These are phyloP conservation scores for Seira musarum DNA, from an alignment of 2,888 invertebrate genomes.

Conservation along the genomic window DNA sequence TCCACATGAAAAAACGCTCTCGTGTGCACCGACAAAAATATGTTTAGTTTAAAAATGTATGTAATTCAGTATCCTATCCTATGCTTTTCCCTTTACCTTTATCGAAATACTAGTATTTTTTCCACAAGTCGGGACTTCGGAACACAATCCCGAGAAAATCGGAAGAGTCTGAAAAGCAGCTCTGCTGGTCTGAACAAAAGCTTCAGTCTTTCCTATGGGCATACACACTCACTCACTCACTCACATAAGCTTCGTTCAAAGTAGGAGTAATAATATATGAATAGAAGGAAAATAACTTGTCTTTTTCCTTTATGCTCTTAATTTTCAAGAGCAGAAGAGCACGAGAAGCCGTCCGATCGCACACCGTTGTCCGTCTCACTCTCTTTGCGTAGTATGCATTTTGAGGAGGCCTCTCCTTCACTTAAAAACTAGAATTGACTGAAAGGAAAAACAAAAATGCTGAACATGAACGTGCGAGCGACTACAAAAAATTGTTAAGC, in stretches of 20 bases:
- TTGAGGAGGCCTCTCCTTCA: background rate
- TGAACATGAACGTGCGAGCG: background rate
- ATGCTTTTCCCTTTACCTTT: background rate
- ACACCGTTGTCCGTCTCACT: background rate
- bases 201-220: background rate
- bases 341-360: background rate
- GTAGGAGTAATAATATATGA: background rate
- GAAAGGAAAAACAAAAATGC: background rate
- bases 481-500: background rate
- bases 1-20: background rate
- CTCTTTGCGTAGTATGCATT: background rate
- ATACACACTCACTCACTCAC: background rate
- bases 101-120: background rate
- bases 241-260: background rate
- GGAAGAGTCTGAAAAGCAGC: background rate
- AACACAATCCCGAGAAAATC: background rate
- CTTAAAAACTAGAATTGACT: background rate
- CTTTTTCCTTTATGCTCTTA: background rate
- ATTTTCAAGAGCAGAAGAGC: background rate
- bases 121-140: background rate
- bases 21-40: background rate
- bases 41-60: background rate
- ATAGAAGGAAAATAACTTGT: background rate
- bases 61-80: background rate
- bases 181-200: background rate